A percentile compares a stretch with the other conserved stretches of the same genome.
Evolutionary conservation across 1,140 invertebrate genomes (phyloP).

Genomic region (Heliothis virescens): DNA sequence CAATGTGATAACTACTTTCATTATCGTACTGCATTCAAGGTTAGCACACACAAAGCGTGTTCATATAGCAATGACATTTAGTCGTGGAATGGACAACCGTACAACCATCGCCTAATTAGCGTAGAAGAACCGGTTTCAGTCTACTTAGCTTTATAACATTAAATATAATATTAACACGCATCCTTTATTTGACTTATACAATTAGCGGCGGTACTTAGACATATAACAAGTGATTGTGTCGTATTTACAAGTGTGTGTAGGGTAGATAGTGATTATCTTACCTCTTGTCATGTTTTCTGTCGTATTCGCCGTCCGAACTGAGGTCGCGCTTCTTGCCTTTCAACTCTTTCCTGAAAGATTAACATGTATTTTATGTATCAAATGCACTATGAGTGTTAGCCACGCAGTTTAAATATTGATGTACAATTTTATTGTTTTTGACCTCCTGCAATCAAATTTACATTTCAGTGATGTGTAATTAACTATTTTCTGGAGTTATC

Average conservation of each 20-base stretch:
- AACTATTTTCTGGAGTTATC: too few species aligned
- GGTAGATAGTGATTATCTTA: constrained; percentile 57
- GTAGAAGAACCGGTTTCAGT: too few species aligned
- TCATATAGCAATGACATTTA: neutral
- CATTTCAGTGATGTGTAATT: too few species aligned
- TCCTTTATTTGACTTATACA: constrained; percentile 39
- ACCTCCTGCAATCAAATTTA: too few species aligned
- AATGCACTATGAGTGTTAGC: too few species aligned
- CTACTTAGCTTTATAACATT: constrained; percentile 6
- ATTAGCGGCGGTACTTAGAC: constrained; percentile 27
- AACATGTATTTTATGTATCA: neutral
- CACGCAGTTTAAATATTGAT: too few species aligned
- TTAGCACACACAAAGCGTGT: constrained; percentile 11
- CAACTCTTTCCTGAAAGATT: constrained; percentile 82
- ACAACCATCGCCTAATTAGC: too few species aligned
- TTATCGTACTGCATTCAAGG: constrained; percentile 4
- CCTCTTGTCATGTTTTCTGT: constrained; percentile 87
- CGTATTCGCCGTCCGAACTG: constrained; percentile 87
- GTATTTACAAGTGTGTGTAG: constrained; percentile 8
- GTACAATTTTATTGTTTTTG: too few species aligned
- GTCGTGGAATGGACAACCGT: too few species aligned
- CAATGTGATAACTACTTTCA: neutral
- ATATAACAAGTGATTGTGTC: neutral
- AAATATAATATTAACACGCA: constrained; percentile 5
- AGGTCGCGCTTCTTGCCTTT: constrained; percentile 85